Conservation (phyloP, 2,888 invertebrate species). For the Clunio marinus region DNA sequence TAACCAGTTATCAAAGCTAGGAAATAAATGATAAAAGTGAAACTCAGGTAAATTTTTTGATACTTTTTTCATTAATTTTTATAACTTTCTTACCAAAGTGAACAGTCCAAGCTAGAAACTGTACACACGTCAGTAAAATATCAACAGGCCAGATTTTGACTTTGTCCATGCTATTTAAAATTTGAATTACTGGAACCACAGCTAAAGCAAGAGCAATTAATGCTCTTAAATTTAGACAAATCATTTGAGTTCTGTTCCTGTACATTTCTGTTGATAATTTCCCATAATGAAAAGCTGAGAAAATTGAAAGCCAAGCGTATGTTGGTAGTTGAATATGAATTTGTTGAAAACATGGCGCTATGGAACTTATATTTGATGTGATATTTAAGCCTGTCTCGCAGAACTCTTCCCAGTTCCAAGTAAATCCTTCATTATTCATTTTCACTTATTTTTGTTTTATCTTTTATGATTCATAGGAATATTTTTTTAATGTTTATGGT, state of each 20-base stretch:
- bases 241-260: slow-evolving; percentile 60
- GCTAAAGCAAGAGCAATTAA: slow-evolving; percentile 60
- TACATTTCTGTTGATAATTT: slow-evolving; percentile 60
- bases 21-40: too few species aligned
- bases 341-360: slow-evolving; percentile 82
- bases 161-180: slow-evolving; percentile 59
- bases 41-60: too few species aligned
- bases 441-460: background rate
- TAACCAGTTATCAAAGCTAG: background rate
- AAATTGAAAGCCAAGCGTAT: slow-evolving; percentile 65
- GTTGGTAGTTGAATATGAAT: slow-evolving; percentile 73
- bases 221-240: slow-evolving; percentile 62
- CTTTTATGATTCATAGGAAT: background rate
- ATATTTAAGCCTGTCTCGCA: slow-evolving; percentile 64
- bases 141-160: slow-evolving; percentile 61
- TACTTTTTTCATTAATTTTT: too few species aligned
- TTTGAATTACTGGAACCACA: slow-evolving; percentile 63
- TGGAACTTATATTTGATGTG: slow-evolving; percentile 59
- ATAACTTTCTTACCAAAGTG: slow-evolving; percentile 81
- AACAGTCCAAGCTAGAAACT: slow-evolving; percentile 74
- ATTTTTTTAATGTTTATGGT: too few species aligned
- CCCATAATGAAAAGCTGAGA: slow-evolving; percentile 79
- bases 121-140: slow-evolving; percentile 65
- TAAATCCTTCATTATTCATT: slow-evolving; percentile 9
- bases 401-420: slow-evolving; percentile 71